Evolutionary conservation across 2,888 invertebrate genomes (phyloP).

Genomic region (Scaptomyza flava): DNA sequence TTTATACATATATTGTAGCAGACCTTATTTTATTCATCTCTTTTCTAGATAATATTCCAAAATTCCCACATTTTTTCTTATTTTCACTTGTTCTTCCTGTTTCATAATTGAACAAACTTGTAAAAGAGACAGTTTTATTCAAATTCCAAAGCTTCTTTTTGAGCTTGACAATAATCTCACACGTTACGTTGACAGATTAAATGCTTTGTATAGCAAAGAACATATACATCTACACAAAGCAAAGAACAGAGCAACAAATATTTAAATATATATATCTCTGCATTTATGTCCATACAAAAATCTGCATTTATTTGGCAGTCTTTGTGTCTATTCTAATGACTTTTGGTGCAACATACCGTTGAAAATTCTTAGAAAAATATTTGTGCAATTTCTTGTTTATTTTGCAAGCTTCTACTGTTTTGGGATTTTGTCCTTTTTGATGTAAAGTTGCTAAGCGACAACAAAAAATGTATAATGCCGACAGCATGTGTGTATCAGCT

Average conservation of each 20-base stretch:
- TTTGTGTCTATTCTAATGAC: background rate
- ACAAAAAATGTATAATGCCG: constrained; percentile 62
- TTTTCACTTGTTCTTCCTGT: background rate
- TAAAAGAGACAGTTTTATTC: no score
- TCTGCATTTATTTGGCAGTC: background rate
- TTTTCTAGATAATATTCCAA: background rate
- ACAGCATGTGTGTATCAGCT: constrained; percentile 46
- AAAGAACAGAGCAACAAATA: constrained; percentile 15
- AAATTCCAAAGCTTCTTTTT: background rate
- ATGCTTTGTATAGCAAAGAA: constrained; percentile 24
- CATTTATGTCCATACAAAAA: background rate
- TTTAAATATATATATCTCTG: no score
- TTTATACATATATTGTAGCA: no score
- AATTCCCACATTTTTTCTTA: background rate
- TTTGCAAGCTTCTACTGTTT: constrained; percentile 36
- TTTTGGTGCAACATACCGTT: background rate
- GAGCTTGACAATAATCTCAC: background rate
- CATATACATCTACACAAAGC: no score
- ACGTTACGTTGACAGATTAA: constrained; percentile 35
- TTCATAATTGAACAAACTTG: background rate
- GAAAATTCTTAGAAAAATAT: background rate
- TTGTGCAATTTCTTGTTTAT: no score
- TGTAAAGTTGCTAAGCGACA: constrained; percentile 69
- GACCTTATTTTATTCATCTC: no score
- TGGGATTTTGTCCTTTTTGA: constrained; percentile 55